These are phyloP conservation scores for Frankliniella intonsa DNA, from an alignment of 2,888 invertebrate species.

Conservation along the genomic window DNA sequence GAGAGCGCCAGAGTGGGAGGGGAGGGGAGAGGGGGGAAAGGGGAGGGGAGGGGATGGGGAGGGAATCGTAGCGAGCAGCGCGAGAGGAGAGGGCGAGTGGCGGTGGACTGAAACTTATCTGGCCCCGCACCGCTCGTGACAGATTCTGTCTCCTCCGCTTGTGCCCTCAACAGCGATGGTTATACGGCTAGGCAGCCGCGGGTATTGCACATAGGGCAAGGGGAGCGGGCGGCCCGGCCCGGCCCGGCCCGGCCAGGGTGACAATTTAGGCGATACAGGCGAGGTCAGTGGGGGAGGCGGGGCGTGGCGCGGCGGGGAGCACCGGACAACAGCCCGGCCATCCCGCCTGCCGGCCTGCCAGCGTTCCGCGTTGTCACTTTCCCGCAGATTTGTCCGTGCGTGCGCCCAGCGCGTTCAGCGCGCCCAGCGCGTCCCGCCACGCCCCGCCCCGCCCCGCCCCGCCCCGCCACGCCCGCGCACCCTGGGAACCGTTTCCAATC, in stretches of 20 bases:
- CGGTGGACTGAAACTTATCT: no score
- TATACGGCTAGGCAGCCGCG: background rate
- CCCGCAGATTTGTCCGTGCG: background rate
- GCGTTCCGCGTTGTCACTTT: background rate
- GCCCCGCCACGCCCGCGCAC: background rate
- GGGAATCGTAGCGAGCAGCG: background rate
- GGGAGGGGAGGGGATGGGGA: background rate
- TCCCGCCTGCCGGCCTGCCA: background rate
- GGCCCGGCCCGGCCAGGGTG: background rate
- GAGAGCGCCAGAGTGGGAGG: no score
- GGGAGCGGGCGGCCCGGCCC: background rate
- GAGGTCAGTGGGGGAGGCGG: background rate
- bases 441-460: background rate
- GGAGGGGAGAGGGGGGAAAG: background rate
- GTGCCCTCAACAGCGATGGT: background rate
- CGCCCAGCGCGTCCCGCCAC: background rate
- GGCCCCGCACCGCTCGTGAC: no score
- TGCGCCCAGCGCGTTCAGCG: background rate
- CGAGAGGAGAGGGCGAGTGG: no score
- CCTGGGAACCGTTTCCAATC: constrained; percentile 2
- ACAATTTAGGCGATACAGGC: background rate
- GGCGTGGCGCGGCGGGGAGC: background rate
- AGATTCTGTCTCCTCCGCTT: no score
- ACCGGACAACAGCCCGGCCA: background rate
- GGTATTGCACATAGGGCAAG: background rate